A percentile compares a stretch with the other conserved stretches of the same genome.
phyloP scores from a whole-genome alignment of 2,888 invertebrate genomes.

The Hedya salicella region DNA sequence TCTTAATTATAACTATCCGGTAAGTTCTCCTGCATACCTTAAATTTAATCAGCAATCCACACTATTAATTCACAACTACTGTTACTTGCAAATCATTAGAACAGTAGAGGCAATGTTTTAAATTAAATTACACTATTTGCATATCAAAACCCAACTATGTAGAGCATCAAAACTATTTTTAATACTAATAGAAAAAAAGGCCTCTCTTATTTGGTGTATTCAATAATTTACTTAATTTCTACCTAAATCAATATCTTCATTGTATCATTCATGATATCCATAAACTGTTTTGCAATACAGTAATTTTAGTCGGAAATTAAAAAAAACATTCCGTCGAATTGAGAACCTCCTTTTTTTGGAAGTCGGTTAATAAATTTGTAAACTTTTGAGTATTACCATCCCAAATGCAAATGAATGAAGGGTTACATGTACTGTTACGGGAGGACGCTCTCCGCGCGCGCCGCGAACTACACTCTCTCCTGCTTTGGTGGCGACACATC shows the following conservation, averaged over 20 bases:
- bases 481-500: slow-evolving; percentile 79
- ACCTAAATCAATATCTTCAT: slow-evolving; percentile 34
- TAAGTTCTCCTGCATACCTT: slow-evolving; percentile 48
- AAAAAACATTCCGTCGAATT: too few relatives aligned
- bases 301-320: slow-evolving; percentile 37
- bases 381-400: slow-evolving; percentile 81
- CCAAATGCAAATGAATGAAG: slow-evolving; percentile 72
- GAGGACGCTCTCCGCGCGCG: slow-evolving; percentile 43
- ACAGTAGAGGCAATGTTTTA: slow-evolving; percentile 27
- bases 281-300: slow-evolving; percentile 22
- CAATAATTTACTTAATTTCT: slow-evolving; percentile 47
- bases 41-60: slow-evolving; percentile 42
- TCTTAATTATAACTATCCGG: slow-evolving; percentile 62
- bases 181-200: slow-evolving; percentile 63
- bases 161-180: slow-evolving; percentile 39
- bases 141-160: slow-evolving; percentile 30
- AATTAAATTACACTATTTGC: slow-evolving; percentile 18
- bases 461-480: slow-evolving; percentile 70
- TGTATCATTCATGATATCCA: slow-evolving; percentile 32
- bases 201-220: slow-evolving; percentile 73
- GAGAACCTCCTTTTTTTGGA: too few relatives aligned
- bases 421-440: slow-evolving; percentile 60
- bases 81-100: slow-evolving; percentile 24
- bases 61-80: background rate
- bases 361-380: slow-evolving; percentile 75